Conservation (phyloP, 2,888 invertebrate genomes). For the Anticlea derivata region DNA sequence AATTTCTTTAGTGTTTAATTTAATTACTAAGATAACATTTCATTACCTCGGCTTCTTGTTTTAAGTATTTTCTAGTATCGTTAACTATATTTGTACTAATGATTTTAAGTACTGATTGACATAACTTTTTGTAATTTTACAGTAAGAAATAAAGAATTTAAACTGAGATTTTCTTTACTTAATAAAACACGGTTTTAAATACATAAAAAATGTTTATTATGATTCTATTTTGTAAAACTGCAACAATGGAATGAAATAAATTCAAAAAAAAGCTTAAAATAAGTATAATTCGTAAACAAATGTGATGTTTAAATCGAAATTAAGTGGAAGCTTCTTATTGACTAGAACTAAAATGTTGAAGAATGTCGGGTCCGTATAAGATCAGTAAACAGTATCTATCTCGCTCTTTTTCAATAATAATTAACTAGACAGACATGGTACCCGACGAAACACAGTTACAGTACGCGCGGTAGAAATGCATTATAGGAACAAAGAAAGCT, state of each 20-base stretch:
- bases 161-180: constrained; percentile 11
- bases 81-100: constrained; percentile 51
- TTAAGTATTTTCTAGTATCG: constrained; percentile 52
- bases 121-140: constrained; percentile 61
- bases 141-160: constrained; percentile 58
- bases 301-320: constrained; percentile 60
- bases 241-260: constrained; percentile 67
- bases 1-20: constrained; percentile 27
- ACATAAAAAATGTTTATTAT: constrained; percentile 39
- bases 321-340: constrained; percentile 65
- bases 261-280: constrained; percentile 25
- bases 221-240: constrained; percentile 52
- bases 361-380: constrained; percentile 16
- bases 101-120: constrained; percentile 59
- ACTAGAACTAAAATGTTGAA: constrained; percentile 69
- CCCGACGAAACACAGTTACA: constrained; percentile 35
- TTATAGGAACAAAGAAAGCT: constrained; percentile 59
- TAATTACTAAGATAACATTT: constrained; percentile 52
- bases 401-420: constrained; percentile 3
- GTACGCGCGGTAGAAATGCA: constrained; percentile 60
- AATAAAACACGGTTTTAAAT: constrained; percentile 31
- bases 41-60: constrained; percentile 74
- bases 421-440: neutral
- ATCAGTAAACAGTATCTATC: neutral
- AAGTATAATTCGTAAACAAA: constrained; percentile 39